phyloP scores from a whole-genome alignment of 2,888 invertebrate species.

The Meliscaeva auricollis region DNA sequence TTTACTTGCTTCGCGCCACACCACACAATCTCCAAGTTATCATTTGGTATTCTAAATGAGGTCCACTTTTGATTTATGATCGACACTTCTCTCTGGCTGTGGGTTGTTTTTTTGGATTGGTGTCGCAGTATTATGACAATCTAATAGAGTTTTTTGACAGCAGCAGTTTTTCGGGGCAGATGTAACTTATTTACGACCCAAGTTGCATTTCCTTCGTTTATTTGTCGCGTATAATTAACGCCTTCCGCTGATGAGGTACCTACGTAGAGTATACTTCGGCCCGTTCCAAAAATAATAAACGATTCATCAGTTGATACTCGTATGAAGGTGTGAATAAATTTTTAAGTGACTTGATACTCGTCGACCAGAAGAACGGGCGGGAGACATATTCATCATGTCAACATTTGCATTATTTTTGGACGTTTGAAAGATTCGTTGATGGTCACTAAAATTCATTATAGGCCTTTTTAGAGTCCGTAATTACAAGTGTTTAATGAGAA shows the following conservation, averaged over 20 bases:
- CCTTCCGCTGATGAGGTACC: conserved; percentile 61
- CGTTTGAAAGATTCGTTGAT: neutral
- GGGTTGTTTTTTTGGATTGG: conserved; percentile 26
- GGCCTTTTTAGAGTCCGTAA: conserved; percentile 51
- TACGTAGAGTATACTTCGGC: neutral
- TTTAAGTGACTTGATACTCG: too few species aligned
- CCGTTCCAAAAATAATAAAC: conserved; percentile 53
- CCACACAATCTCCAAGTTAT: conserved; percentile 27
- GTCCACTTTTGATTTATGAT: conserved; percentile 73
- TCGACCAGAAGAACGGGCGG: neutral
- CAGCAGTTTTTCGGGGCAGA: conserved; percentile 31
- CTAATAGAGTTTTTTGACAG: conserved; percentile 69
- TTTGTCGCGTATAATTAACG: conserved; percentile 57
- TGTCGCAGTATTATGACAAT: conserved; percentile 64
- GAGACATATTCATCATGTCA: conserved; percentile 15
- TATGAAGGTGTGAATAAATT: conserved; percentile 67
- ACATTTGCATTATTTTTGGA: conserved; percentile 37
- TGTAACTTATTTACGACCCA: conserved; percentile 66
- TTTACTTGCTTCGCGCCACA: conserved; percentile 10
- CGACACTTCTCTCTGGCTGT: conserved; percentile 21
- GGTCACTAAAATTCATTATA: conserved; percentile 48
- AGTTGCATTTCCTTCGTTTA: conserved; percentile 58
- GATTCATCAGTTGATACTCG: conserved; percentile 19
- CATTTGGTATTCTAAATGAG: conserved; percentile 74
- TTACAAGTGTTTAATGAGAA: conserved; percentile 57